A percentile compares a stretch with the other conserved stretches of the same genome.
These are phyloP conservation scores for Amyelois transitella DNA, from an alignment of 1,140 invertebrate species.

Conservation along the genomic window DNA sequence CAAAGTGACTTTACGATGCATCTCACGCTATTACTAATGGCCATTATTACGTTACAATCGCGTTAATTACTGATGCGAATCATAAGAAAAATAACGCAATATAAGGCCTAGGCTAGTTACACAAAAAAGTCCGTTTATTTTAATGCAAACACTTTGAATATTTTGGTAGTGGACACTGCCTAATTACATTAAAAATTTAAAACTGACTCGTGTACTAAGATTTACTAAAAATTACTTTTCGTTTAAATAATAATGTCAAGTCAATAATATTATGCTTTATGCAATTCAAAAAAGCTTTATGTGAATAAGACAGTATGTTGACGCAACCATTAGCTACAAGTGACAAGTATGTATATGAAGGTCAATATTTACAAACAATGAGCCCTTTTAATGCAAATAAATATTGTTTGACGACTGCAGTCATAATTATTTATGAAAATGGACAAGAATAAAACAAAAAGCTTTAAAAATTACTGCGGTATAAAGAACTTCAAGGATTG, in stretches of 20 bases:
- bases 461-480: no score
- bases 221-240: no score
- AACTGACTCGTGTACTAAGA: no score
- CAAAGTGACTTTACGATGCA: background rate
- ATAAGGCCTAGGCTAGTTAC: background rate
- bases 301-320: background rate
- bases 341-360: background rate
- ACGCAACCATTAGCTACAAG: background rate
- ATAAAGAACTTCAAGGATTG: no score
- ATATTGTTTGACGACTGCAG: background rate
- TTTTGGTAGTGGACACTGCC: no score
- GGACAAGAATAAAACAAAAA: background rate
- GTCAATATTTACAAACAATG: background rate
- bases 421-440: background rate
- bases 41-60: background rate
- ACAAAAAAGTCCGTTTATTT: background rate
- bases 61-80: background rate
- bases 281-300: background rate
- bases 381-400: background rate
- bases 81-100: background rate
- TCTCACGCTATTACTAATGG: constrained; percentile 1
- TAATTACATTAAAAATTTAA: no score
- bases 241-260: no score
- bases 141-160: no score
- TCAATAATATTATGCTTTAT: background rate